These are phyloP conservation scores for Ichneumon xanthorius DNA, from an alignment of 2,888 invertebrate genomes.

Conservation along the genomic window DNA sequence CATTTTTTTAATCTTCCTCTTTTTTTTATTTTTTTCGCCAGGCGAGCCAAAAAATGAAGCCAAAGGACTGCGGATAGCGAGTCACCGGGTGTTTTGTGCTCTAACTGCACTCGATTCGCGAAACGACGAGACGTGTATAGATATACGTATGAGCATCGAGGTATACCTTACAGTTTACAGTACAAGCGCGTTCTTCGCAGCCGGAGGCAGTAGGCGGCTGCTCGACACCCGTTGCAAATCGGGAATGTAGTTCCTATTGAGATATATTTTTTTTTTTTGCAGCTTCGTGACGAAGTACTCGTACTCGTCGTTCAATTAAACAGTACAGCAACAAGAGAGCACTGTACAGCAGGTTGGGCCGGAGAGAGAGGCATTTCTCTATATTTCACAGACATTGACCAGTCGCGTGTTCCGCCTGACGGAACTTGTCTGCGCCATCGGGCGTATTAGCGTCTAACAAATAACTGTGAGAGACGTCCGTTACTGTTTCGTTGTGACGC, in stretches of 20 bases:
- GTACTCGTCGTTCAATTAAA: constrained; percentile 43
- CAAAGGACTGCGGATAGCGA: neutral
- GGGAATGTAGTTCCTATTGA: constrained; percentile 54
- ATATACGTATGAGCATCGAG: neutral
- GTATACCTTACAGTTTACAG: constrained; percentile 12
- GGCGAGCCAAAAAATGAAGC: neutral
- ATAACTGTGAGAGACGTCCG: constrained; percentile 33
- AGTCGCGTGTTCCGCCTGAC: constrained; percentile 16
- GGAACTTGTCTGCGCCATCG: neutral
- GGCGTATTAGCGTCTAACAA: constrained; percentile 10
- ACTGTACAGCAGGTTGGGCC: neutral
- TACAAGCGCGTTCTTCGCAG: constrained; percentile 9
- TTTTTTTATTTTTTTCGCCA: neutral
- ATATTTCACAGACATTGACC: constrained; percentile 23
- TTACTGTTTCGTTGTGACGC: constrained; percentile 40
- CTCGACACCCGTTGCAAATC: constrained; percentile 52
- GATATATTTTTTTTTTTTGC: constrained; percentile 29
- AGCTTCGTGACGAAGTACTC: constrained; percentile 26
- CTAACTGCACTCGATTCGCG: neutral
- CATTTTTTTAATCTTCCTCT: neutral
- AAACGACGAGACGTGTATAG: neutral
- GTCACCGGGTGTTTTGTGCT: neutral
- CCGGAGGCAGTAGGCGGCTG: constrained; percentile 51
- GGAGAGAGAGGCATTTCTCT: neutral
- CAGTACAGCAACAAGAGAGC: neutral